Evolutionary conservation across 2,797 vertebrate genomes (phyloP), one percentile per base, ranked within the genome.

Genomic region (Xenentodon cancila): DNA sequence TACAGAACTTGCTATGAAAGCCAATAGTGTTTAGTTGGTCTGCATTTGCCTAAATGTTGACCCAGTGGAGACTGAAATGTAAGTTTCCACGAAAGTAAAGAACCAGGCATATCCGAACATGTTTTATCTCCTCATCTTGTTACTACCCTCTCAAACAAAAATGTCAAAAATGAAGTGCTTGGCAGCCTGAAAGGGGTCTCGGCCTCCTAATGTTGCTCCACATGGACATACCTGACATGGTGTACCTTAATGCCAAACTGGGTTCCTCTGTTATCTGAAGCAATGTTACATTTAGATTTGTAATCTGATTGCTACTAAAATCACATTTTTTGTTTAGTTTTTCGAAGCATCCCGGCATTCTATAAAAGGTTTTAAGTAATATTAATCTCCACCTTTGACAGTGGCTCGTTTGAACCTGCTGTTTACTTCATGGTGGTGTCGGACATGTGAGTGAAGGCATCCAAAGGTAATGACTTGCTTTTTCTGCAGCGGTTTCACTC

Each of bases 401-500:
- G 52, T 48, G 45, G n/a, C 55, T 68, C 54, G 58, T 45, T 66
- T 9, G 49, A 21, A 27, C 17, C 0, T 34, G 48, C 22, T 57
- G 45, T 71, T 75, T 56, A 30, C n/a, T 3, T 63, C 40, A 21
- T 0, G 18, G 17, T 42, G n/a, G 20, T 5, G 22, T 48, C 53
- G 45, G 37, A 53, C 53, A 53, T 37, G 74, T 25, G 25, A 64
- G 59, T 51, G 59, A 79, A 79, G 13, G 37, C 37, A 5, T 59
- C 51, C 57, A 42, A 74, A 67, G 66, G 71, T 66, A 72, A 75
- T 72, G 60, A 45, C 44, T 72, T 16, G 30, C 54, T 53, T 69
- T 70, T 30, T 76, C 67, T 53, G 71, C 71, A 71, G 73, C 30
- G 56, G 59, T 74, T 64, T 53, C 59, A 49, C 71, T 71, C 59